Conservation (phyloP, 2,113 vertebrate genomes). For the Jacana jacana region DNA sequence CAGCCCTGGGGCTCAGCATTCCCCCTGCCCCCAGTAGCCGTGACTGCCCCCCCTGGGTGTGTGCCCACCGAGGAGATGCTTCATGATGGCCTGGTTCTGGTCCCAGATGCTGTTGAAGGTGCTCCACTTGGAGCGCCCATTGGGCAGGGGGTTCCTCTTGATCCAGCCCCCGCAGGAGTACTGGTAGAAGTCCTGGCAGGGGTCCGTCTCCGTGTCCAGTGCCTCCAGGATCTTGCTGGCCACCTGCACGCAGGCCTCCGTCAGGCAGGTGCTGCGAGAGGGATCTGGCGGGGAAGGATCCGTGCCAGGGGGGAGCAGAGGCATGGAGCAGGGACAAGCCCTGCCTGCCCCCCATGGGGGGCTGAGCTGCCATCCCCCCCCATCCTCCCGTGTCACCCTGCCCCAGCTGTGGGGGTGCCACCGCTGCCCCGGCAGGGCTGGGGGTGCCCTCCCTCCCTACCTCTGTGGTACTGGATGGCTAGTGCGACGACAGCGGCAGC, state of each 20-base stretch:
- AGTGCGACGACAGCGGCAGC: conserved; percentile 80
- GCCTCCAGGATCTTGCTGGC: conserved; percentile 93
- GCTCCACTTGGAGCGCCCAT: conserved; percentile 93
- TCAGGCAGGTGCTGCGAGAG: conserved; percentile 85
- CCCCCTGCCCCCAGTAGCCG: rapidly evolving
- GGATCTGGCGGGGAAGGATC: conserved; percentile 72
- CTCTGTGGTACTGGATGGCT: conserved; percentile 82
- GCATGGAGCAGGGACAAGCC: neutral
- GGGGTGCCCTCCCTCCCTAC: conserved; percentile 52
- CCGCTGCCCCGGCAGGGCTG: rapidly evolving
- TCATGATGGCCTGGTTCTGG: conserved; percentile 96
- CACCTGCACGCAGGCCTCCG: conserved; percentile 88
- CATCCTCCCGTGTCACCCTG: neutral
- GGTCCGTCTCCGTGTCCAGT: conserved; percentile 84
- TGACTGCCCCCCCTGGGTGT: too few species aligned
- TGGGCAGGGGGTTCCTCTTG: conserved; percentile 91
- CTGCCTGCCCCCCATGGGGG: neutral
- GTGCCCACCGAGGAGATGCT: conserved; percentile 89
- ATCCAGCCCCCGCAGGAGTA: conserved; percentile 96
- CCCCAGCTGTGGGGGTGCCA: neutral
- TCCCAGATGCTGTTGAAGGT: conserved; percentile 98
- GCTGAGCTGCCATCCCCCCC: neutral
- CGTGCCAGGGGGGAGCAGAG: neutral
- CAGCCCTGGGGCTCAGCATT: neutral
- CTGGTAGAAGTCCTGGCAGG: conserved; percentile 97